Evolutionary conservation across 2,113 vertebrate species (phyloP).

Genomic region (Haliaeetus leucogaster): DNA sequence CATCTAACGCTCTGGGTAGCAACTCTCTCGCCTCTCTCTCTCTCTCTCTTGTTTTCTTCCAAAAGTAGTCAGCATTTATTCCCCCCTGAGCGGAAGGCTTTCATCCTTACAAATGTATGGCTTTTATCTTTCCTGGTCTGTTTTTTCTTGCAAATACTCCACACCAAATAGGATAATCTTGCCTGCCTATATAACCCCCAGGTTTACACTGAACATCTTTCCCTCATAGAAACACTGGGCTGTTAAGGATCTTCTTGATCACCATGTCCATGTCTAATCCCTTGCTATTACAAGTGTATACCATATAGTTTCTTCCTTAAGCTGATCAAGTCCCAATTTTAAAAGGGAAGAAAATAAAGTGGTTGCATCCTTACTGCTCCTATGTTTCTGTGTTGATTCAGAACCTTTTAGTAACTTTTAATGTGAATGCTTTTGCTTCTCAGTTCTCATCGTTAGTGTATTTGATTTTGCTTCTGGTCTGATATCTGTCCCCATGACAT

Average conservation of each 20-base stretch:
- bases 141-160: not conserved
- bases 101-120: not conserved
- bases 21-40: not conserved
- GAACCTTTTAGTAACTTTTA: not conserved
- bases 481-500: not conserved
- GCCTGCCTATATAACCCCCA: not conserved
- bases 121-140: conserved; percentile 1
- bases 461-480: not conserved
- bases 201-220: not conserved
- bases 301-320: not conserved
- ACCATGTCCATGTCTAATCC: not conserved
- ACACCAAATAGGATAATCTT: not conserved
- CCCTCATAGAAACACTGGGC: not conserved
- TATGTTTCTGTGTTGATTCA: not conserved
- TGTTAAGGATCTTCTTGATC: not conserved
- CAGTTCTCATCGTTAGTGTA: not conserved
- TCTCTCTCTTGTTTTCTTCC: not conserved
- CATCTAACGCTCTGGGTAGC: not conserved
- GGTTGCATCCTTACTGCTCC: not conserved
- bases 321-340: not conserved
- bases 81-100: not conserved
- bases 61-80: not conserved
- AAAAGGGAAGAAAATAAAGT: not conserved
- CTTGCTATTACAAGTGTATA: not conserved
- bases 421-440: not conserved